These are phyloP conservation scores for Palloptera scutellata DNA, from an alignment of 2,888 invertebrate species.

Conservation along the genomic window DNA sequence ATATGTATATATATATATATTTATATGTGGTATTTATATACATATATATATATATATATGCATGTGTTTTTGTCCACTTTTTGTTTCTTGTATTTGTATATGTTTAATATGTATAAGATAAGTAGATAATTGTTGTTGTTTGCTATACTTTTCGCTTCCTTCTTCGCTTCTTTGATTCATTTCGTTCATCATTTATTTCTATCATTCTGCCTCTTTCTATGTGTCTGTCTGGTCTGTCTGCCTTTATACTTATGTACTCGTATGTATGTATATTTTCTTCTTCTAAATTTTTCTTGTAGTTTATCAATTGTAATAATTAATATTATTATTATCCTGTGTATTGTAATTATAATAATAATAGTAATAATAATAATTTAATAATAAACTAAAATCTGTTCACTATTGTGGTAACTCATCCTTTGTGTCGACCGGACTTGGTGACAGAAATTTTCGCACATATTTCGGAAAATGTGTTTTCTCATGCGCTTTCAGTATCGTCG, in stretches of 20 bases:
- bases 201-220: constrained; percentile 22
- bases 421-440: constrained; percentile 85
- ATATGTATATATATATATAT: constrained; percentile 24
- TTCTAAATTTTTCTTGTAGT: constrained; percentile 44
- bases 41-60: constrained; percentile 26
- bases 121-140: constrained; percentile 21
- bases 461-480: constrained; percentile 93
- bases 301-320: constrained; percentile 33
- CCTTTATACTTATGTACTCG: neutral
- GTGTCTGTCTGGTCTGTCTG: constrained; percentile 2
- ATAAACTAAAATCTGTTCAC: constrained; percentile 65
- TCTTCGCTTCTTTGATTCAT: constrained; percentile 20
- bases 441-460: constrained; percentile 88
- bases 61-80: constrained; percentile 20
- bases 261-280: constrained; percentile 38
- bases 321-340: constrained; percentile 48
- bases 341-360: constrained; percentile 61
- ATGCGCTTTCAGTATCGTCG: constrained; percentile 90
- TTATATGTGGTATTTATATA: constrained; percentile 1
- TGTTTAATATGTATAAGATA: neutral
- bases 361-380: constrained; percentile 64
- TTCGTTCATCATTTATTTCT: constrained; percentile 18
- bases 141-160: neutral
- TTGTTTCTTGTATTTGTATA: constrained; percentile 1
- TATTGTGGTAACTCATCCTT: constrained; percentile 84